Evolutionary conservation across 2,797 vertebrate genomes (phyloP).

Genomic region (Echeneis naucrates): DNA sequence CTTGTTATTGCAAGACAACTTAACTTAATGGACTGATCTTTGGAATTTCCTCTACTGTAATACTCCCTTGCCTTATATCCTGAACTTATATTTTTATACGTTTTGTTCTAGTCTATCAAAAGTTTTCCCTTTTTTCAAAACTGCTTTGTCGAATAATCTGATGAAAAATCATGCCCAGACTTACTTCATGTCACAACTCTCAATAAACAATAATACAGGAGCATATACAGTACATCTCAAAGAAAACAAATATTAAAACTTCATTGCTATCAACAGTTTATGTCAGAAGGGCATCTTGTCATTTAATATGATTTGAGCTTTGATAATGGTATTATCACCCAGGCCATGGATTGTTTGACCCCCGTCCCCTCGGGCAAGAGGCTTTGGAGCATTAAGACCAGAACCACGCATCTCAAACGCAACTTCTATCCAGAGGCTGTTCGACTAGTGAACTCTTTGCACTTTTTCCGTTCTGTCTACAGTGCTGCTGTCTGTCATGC

Average conservation of each 20-base stretch:
- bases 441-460: no score
- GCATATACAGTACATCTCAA: background rate
- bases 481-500: no score
- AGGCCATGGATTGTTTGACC: no score
- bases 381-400: no score
- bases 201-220: background rate
- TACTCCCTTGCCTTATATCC: background rate
- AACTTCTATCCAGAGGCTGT: no score
- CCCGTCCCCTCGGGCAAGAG: no score
- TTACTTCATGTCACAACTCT: background rate
- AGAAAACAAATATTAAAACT: conserved; percentile 1
- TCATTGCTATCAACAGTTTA: conserved; percentile 11
- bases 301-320: background rate
- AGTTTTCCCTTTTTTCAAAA: background rate
- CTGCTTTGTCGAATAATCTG: background rate
- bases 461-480: no score
- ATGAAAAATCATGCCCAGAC: background rate
- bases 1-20: conserved; percentile 19
- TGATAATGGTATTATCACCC: no score
- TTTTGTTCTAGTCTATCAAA: background rate
- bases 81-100: background rate
- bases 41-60: background rate
- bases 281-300: conserved; percentile 2
- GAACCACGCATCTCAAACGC: no score
- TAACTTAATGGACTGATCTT: conserved; percentile 1